Conservation (phyloP, 2,888 invertebrate species). For the Asteroscopus sphinx region DNA sequence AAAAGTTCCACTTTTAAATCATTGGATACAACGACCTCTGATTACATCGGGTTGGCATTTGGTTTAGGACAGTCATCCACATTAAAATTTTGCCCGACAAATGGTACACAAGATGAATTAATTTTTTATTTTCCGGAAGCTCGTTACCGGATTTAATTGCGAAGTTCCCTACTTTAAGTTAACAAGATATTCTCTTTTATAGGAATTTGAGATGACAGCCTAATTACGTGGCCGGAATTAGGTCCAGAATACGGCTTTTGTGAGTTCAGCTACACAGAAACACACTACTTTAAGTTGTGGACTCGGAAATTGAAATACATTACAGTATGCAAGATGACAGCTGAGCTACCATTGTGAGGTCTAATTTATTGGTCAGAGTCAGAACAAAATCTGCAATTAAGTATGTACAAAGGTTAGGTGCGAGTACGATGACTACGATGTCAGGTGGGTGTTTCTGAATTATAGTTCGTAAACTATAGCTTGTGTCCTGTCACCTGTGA, state of each 20-base stretch:
- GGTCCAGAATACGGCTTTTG: constrained; percentile 56
- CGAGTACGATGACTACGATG: neutral
- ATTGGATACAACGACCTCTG: no score
- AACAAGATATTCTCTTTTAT: constrained; percentile 55
- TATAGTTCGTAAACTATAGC: no score
- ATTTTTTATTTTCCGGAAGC: constrained; percentile 54
- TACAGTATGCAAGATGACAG: constrained; percentile 7
- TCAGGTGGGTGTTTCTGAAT: neutral
- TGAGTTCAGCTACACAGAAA: constrained; percentile 24
- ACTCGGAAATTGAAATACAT: constrained; percentile 26
- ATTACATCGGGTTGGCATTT: no score
- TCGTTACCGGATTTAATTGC: constrained; percentile 65
- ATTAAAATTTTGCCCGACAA: constrained; percentile 24
- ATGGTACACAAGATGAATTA: constrained; percentile 32
- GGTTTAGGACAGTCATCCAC: neutral
- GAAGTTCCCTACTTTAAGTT: constrained; percentile 51
- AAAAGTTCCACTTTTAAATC: no score
- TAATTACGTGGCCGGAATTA: constrained; percentile 65
- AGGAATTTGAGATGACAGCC: constrained; percentile 60
- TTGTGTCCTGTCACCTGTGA: no score
- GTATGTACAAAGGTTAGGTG: constrained; percentile 7
- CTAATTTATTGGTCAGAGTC: constrained; percentile 12
- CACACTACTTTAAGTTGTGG: constrained; percentile 12
- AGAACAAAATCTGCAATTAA: constrained; percentile 19
- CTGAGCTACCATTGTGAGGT: neutral